Evolutionary conservation across 2,797 vertebrate genomes (phyloP).

Genomic region (Toxotes lorentzi): DNA sequence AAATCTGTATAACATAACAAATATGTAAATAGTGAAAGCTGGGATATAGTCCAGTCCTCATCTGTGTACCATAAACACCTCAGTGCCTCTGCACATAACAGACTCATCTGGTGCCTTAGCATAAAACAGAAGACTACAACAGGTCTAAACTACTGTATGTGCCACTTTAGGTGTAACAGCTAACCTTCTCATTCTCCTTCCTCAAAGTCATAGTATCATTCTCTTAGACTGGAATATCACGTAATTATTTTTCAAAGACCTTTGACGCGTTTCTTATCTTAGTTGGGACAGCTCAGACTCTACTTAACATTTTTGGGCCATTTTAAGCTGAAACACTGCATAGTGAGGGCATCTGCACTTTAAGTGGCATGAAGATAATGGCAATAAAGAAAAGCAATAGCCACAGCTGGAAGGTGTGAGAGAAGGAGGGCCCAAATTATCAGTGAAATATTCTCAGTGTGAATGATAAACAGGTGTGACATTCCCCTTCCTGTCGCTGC

Average conservation of each 20-base stretch:
- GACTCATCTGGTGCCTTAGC: not conserved
- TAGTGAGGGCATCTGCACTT: not conserved
- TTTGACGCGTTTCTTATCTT: not conserved
- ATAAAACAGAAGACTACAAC: not conserved
- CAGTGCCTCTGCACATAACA: not conserved
- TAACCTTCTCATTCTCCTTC: no score
- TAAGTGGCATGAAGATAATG: not conserved
- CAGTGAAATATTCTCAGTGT: conserved; percentile 42
- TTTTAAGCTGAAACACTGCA: not conserved
- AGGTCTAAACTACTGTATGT: not conserved
- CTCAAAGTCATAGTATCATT: no score
- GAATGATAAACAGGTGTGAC: conserved; percentile 59
- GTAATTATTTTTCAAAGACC: not conserved
- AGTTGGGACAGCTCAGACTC: not conserved
- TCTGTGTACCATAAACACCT: not conserved
- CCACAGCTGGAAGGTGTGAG: conserved; percentile 28
- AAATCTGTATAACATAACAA: not conserved
- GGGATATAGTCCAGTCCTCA: not conserved
- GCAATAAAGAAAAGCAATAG: not conserved
- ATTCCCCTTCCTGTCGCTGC: conserved; percentile 51
- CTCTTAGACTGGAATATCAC: not conserved
- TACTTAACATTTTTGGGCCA: conserved; percentile 3
- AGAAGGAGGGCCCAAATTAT: conserved; percentile 18
- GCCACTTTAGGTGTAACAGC: not conserved
- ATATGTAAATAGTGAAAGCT: not conserved